Percentiles rank a stretch among this genome's conserved stretches.
Conservation (phyloP, 2,797 vertebrate genomes). For the Propithecus perrieri region DNA sequence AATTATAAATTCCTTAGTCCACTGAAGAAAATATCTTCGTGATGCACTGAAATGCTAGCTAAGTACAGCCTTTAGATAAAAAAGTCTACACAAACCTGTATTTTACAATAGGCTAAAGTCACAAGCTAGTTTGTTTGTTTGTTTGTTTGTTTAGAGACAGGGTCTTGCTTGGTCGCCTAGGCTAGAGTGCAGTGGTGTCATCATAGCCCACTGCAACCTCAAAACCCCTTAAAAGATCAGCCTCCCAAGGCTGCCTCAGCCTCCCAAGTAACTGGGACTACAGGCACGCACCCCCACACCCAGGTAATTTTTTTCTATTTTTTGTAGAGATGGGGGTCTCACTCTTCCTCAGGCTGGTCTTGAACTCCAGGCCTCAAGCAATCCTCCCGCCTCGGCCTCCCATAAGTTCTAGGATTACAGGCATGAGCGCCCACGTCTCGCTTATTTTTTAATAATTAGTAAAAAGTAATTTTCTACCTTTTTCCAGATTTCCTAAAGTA, state of each 20-base stretch:
- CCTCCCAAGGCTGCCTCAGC: not conserved
- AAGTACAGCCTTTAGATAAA: not conserved
- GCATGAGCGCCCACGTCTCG: accelerated
- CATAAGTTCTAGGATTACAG: not conserved
- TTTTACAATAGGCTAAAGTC: not conserved
- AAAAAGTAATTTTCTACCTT: not conserved
- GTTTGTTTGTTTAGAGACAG: not conserved
- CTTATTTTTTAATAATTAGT: not conserved
- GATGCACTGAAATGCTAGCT: not conserved
- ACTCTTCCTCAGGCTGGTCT: not conserved
- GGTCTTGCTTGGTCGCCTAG: not conserved
- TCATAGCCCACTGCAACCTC: not conserved
- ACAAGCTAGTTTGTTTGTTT: not conserved
- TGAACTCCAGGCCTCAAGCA: not conserved
- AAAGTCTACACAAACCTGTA: constrained; percentile 28
- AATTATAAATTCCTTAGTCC: not conserved
- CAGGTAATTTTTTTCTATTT: not conserved
- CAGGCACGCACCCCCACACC: not conserved
- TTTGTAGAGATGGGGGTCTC: not conserved
- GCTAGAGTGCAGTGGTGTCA: not conserved
- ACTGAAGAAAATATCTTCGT: not conserved
- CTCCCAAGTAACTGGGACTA: not conserved
- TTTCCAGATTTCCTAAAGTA: not conserved
- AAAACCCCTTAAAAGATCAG: not conserved
- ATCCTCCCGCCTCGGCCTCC: not conserved